phyloP scores from a whole-genome alignment of 2,113 vertebrate species.

The Muntiacus reevesi region DNA sequence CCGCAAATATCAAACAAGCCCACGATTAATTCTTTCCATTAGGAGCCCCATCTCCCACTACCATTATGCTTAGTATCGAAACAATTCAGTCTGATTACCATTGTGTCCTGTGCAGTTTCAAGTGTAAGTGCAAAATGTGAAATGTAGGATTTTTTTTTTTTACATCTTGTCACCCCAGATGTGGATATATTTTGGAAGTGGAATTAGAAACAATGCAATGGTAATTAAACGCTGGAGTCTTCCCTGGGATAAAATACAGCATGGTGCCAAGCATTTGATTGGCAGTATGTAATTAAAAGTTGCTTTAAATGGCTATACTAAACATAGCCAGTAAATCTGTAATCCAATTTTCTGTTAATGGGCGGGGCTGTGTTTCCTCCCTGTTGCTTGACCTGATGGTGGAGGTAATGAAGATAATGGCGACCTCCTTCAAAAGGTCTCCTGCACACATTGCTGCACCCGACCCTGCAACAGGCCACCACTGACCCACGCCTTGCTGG shows the following conservation, averaged over 20 bases:
- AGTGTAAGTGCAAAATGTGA: slow-evolving; percentile 66
- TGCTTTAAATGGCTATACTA: slow-evolving; percentile 32
- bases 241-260: slow-evolving; percentile 59
- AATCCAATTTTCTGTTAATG: neutral
- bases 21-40: slow-evolving; percentile 76
- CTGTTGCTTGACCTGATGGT: neutral
- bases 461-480: neutral
- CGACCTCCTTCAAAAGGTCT: neutral
- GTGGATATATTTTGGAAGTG: slow-evolving; percentile 47
- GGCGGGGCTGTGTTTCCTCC: neutral
- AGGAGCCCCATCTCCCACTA: slow-evolving; percentile 55
- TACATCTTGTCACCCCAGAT: slow-evolving; percentile 42
- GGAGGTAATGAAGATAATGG: neutral
- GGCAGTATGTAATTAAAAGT: slow-evolving; percentile 53
- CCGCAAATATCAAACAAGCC: slow-evolving; percentile 53
- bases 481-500: neutral
- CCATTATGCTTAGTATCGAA: slow-evolving; percentile 61
- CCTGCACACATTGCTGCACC: neutral
- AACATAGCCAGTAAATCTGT: neutral
- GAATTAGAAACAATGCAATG: slow-evolving; percentile 62
- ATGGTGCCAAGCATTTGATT: slow-evolving; percentile 59
- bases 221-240: slow-evolving; percentile 72
- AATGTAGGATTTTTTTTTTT: slow-evolving; percentile 47
- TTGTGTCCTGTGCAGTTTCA: slow-evolving; percentile 70
- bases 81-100: slow-evolving; percentile 80